Percentiles rank a stretch among this genome's conserved stretches.
phyloP scores from a whole-genome alignment of 1,140 invertebrate species.

The Drosophila athabasca region DNA sequence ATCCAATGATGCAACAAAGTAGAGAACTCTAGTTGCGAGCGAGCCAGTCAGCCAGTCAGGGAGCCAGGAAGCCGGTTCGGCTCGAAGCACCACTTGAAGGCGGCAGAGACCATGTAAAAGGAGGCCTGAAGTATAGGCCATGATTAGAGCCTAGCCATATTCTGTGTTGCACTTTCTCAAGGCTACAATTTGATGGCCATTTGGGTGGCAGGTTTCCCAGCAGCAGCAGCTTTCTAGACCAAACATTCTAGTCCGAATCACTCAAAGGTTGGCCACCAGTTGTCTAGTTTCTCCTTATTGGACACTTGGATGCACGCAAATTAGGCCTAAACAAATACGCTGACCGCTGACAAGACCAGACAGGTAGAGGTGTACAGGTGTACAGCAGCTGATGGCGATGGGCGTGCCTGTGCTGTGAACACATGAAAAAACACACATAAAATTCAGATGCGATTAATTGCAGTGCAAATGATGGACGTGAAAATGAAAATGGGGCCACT shows the following conservation, averaged over 20 bases:
- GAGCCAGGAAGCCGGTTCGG: constrained; percentile 48
- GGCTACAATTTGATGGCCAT: constrained; percentile 51
- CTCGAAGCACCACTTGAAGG: constrained; percentile 7
- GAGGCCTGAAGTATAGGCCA: constrained; percentile 23
- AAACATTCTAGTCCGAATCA: constrained; percentile 36
- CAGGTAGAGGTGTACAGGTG: neutral
- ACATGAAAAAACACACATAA: constrained; percentile 1
- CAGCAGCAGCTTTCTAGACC: constrained; percentile 31
- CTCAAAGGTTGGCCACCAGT: constrained; percentile 12
- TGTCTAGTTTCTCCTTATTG: constrained; percentile 11
- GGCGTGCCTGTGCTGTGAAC: constrained; percentile 13
- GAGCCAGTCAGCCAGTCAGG: too few relatives aligned
- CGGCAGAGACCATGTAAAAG: neutral
- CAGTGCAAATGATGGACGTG: constrained; percentile 33
- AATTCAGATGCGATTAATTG: constrained; percentile 57
- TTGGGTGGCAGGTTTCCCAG: constrained; percentile 32
- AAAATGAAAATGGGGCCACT: constrained; percentile 59
- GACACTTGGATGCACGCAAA: constrained; percentile 11
- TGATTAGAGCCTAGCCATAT: constrained; percentile 34
- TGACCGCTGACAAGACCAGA: constrained; percentile 18
- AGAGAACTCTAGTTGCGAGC: neutral
- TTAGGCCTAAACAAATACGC: constrained; percentile 11
- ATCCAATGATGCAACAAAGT: constrained; percentile 57
- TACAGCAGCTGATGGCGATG: neutral
- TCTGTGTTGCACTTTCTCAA: constrained; percentile 53